These are phyloP conservation scores for Kobus ellipsiprymnus DNA, from an alignment of 2,113 vertebrate genomes.

Conservation along the genomic window DNA sequence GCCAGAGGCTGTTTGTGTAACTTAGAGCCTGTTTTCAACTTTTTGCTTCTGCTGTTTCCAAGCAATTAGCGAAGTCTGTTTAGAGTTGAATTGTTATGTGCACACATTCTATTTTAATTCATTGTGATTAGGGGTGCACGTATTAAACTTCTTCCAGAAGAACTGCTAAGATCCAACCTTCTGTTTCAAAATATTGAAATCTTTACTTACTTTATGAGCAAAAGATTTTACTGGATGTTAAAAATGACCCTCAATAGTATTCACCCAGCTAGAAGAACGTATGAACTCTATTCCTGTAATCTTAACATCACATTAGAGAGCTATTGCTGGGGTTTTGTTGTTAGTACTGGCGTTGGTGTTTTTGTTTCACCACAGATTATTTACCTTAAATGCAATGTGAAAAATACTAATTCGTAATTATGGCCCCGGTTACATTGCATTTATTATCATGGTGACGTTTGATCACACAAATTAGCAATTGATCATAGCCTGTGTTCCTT, in stretches of 20 bases:
- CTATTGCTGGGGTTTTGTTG: not conserved
- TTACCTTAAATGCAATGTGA: slow-evolving; percentile 9
- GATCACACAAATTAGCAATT: not conserved
- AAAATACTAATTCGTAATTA: not conserved
- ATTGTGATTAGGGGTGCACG: not conserved
- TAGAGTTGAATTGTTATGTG: slow-evolving; percentile 3
- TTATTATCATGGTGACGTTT: not conserved
- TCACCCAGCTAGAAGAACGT: not conserved
- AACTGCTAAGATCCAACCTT: not conserved
- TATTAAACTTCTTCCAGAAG: not conserved
- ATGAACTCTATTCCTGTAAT: not conserved
- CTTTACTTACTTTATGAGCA: not conserved
- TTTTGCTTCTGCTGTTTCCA: not conserved
- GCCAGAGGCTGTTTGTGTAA: not conserved
- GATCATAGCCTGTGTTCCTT: not conserved
- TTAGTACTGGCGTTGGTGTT: not conserved
- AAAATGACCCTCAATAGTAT: not conserved
- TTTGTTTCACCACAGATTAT: not conserved
- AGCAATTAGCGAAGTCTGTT: slow-evolving; percentile 31
- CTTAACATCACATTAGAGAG: not conserved
- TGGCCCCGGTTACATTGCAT: not conserved
- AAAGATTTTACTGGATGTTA: not conserved
- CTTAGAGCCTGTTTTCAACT: not conserved
- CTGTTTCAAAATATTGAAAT: not conserved
- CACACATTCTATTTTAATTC: not conserved